Conservation (phyloP, 2,113 vertebrate genomes). For the Xiphophorus hellerii region DNA sequence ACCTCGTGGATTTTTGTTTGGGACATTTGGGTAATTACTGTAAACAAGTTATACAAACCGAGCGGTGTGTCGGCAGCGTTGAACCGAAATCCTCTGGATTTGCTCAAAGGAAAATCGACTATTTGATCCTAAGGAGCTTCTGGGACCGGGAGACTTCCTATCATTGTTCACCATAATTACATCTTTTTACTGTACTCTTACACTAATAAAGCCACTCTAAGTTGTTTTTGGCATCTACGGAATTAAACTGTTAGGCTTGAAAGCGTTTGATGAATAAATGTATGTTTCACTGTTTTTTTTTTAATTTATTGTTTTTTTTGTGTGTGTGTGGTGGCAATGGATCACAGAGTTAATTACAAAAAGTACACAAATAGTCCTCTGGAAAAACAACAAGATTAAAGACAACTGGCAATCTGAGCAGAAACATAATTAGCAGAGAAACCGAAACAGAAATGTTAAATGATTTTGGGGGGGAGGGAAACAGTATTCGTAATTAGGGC, state of each 20-base stretch:
- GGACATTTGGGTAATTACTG: conserved; percentile 56
- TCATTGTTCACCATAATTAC: not conserved
- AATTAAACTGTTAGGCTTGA: not conserved
- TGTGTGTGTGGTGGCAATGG: not conserved
- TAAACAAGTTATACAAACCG: conserved; percentile 48
- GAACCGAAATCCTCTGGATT: conserved; percentile 9
- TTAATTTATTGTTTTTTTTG: not conserved
- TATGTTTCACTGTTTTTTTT: conserved; percentile 1
- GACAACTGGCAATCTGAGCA: not conserved
- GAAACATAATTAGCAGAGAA: not conserved
- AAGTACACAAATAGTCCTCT: not conserved
- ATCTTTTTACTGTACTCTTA: not conserved
- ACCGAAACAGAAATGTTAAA: not conserved
- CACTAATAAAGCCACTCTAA: not conserved
- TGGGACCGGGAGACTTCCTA: not conserved
- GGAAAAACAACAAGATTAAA: not conserved
- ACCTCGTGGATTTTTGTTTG: conserved; percentile 44
- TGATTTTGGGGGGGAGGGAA: not conserved
- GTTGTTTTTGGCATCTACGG: not conserved
- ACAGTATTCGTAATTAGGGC: not conserved
- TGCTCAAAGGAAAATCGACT: not conserved
- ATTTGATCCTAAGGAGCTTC: not conserved
- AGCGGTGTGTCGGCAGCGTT: conserved; percentile 14
- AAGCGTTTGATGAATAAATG: not conserved
- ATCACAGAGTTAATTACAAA: conserved; percentile 19